phyloP scores from a whole-genome alignment of 2,888 invertebrate species.

The Yponomeuta evonymella region DNA sequence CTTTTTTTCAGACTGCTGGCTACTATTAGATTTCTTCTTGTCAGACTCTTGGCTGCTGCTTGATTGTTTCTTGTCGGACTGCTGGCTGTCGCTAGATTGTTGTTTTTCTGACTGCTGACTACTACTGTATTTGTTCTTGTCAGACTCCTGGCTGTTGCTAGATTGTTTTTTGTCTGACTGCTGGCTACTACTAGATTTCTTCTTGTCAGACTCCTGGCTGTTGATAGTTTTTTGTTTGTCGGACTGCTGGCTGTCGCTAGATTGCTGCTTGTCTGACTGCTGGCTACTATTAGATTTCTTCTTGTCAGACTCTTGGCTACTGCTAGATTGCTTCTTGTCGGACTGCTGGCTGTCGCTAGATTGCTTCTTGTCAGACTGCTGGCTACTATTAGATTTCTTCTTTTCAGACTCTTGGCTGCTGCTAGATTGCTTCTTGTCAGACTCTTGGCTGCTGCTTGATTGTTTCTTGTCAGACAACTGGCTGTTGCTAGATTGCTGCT shows the following conservation, averaged over 20 bases:
- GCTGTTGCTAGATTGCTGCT: neutral
- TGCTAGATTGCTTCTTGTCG: neutral
- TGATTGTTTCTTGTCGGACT: no score
- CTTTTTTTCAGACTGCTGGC: neutral
- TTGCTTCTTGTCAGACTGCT: neutral
- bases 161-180: no score
- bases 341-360: neutral
- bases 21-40: neutral
- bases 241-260: neutral
- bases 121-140: no score
- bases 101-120: no score
- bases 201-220: neutral
- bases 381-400: neutral
- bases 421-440: neutral
- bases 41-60: neutral
- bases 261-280: neutral
- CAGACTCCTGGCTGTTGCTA: no score
- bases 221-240: neutral
- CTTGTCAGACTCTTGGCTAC: neutral
- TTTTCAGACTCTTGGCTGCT: neutral
- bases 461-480: neutral
- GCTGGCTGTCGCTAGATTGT: no score
- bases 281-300: neutral
- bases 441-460: neutral
- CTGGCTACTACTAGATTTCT: neutral